phyloP scores from a whole-genome alignment of 2,888 invertebrate genomes.

The Hirtodrosophila duncani region DNA sequence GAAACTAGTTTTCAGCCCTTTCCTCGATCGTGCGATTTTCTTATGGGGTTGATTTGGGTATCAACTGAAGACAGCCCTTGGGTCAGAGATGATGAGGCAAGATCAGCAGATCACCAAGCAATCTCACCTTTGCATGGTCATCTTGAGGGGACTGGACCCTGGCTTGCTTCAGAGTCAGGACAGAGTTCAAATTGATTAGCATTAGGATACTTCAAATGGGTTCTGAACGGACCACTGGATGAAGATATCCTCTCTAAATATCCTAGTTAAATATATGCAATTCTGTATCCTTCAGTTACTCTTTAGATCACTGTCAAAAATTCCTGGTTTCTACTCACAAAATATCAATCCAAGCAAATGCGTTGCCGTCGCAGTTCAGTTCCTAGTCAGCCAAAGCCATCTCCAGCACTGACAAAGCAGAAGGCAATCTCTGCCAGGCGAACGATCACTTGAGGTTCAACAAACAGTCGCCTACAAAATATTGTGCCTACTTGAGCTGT shows the following conservation, averaged over 20 bases:
- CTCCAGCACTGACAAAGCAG: slow-evolving; percentile 35
- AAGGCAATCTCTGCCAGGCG: slow-evolving; percentile 1
- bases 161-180: slow-evolving; percentile 26
- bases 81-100: slow-evolving; percentile 8
- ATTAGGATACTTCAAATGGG: too few relatives aligned
- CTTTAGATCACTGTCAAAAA: too few relatives aligned
- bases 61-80: too few relatives aligned
- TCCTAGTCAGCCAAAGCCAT: slow-evolving; percentile 22
- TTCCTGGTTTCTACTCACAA: background rate
- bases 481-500: slow-evolving; percentile 3
- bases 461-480: slow-evolving; percentile 47
- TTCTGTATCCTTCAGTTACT: too few relatives aligned
- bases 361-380: slow-evolving; percentile 3
- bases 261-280: too few relatives aligned
- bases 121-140: slow-evolving; percentile 39
- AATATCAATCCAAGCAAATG: too few relatives aligned
- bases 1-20: slow-evolving; percentile 45
- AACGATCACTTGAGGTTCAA: background rate
- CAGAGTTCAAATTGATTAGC: slow-evolving; percentile 55
- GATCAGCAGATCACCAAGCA: slow-evolving; percentile 13
- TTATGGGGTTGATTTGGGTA: slow-evolving; percentile 47
- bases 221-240: too few relatives aligned
- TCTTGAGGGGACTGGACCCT: too few relatives aligned
- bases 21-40: too few relatives aligned
- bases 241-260: background rate